Percentiles rank a stretch among this genome's conserved stretches.
These are phyloP conservation scores for Sphaerodactylus townsendi DNA, from an alignment of 2,113 vertebrate species.

Conservation along the genomic window DNA sequence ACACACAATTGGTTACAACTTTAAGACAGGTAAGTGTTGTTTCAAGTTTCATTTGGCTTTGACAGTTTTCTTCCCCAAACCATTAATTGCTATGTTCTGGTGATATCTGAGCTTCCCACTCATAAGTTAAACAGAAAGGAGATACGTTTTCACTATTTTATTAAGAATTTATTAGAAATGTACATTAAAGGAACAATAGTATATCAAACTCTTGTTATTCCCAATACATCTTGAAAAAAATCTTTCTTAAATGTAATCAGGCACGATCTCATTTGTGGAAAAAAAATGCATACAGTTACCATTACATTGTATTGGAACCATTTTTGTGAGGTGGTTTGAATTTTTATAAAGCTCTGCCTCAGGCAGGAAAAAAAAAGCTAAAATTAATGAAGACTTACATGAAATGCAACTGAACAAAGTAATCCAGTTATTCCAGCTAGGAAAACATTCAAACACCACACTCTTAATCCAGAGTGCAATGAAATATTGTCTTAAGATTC, in stretches of 20 bases:
- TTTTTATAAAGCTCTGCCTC: neutral
- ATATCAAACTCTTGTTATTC: neutral
- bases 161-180: neutral
- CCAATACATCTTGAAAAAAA: neutral
- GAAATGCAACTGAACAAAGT: neutral
- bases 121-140: neutral
- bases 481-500: neutral
- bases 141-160: neutral
- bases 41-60: neutral
- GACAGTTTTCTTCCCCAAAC: constrained; percentile 2
- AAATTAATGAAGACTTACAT: neutral
- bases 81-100: neutral
- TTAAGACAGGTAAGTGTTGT: neutral
- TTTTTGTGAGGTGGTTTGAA: neutral
- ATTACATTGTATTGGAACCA: neutral
- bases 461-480: neutral
- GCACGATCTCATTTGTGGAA: neutral
- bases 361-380: neutral
- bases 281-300: neutral
- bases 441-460: neutral
- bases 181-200: neutral
- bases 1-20: neutral
- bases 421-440: neutral
- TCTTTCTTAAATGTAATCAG: neutral
- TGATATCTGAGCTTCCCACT: neutral